Base-by-base conservation (phyloP, 1,140 invertebrate species). In the Dryas iulia region DNA sequence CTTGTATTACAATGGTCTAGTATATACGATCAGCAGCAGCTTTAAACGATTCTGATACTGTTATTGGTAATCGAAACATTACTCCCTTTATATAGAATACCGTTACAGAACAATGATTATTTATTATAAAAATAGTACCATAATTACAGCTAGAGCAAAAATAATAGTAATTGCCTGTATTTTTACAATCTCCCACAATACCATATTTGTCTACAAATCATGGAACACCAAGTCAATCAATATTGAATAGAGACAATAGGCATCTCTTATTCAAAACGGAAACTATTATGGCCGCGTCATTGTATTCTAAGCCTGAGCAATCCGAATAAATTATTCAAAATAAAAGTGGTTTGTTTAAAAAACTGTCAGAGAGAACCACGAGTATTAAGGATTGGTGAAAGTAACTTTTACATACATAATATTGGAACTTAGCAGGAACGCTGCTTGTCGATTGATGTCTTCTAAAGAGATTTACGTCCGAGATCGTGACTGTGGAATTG, bases 261-360 rank as follows among this genome's bases (percentile, higher is more conserved):
- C 82, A 84, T 86, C 83, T 85, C 84, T 86, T 87, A 87, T 87
- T 88, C 85, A 84, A 86, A 90, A 87, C 88, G 88, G 88, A 89
- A 91, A 91, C 88, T 89, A 86, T 91, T 91, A 91, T 79, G 78
- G 82, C 74, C 65, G 82, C 73, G 78, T 84, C 79, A 91, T 89
- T 91, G 88, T 91, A 81, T 88, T 87, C 83, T 71, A 75, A 64
- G 81, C 81, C 86, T 87, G 81, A 83, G 81, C 84, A 86, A 80
- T 69, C 74, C 75, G 76, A 82, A 79, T 82, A 76, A 81, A 85
- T 88, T 89, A 87, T 88, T 87, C 83, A 86, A 91, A 86, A 75
- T 81, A 87, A 87, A 85, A 89, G 82, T 86, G 78, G 82, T 89
- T 88, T 89, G 85, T 89, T 87, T 87, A 88, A 78, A 83, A 86